These are phyloP conservation scores for Aurelia aurita complex sp. Pacific DNA, from an alignment of 30 jellyfish, hydroid and myxozoan genomes.

Conservation along the genomic window DNA sequence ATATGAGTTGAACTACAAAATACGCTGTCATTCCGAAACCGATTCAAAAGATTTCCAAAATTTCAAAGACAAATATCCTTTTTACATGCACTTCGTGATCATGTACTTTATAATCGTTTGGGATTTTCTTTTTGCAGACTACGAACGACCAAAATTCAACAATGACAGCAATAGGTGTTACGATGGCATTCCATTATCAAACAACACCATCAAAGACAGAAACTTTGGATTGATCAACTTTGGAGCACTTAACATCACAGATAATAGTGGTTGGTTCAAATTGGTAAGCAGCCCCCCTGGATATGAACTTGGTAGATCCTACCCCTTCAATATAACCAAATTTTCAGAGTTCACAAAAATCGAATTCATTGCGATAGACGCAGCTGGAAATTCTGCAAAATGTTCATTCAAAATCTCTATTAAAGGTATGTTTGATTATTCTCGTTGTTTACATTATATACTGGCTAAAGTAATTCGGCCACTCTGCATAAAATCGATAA, in stretches of 20 bases:
- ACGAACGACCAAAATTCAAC: constrained; percentile 27
- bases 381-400: constrained; percentile 49
- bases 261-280: constrained; percentile 62
- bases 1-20: no score
- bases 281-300: constrained; percentile 46
- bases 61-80: no score
- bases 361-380: constrained; percentile 62
- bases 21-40: no score
- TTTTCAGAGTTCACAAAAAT: neutral
- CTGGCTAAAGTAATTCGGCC: no score
- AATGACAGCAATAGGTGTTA: neutral
- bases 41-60: no score
- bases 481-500: no score
- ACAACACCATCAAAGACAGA: constrained; percentile 43
- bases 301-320: constrained; percentile 61
- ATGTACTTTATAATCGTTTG: no score
- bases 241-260: constrained; percentile 59
- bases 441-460: no score
- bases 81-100: no score
- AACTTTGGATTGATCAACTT: constrained; percentile 57
- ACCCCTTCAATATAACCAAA: constrained; percentile 27
- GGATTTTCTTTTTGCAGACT: neutral
- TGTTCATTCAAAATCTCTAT: constrained; percentile 48
- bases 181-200: constrained; percentile 37
- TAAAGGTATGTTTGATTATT: constrained; percentile 17